These are phyloP conservation scores for Pristionchus entomophagus DNA, from an alignment of 2,888 invertebrate genomes.

Conservation along the genomic window DNA sequence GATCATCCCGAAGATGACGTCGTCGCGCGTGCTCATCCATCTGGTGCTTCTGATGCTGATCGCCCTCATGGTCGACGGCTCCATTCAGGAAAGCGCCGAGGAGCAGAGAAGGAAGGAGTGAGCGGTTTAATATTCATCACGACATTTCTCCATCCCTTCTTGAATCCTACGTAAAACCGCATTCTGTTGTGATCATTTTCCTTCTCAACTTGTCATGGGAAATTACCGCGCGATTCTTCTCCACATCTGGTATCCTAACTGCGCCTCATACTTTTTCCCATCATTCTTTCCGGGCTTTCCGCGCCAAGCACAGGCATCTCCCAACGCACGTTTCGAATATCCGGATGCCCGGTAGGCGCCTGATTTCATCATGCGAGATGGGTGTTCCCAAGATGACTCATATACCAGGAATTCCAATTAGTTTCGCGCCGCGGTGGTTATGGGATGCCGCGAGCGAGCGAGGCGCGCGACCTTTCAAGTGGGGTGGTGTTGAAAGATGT, in stretches of 20 bases:
- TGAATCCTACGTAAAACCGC: too few relatives aligned
- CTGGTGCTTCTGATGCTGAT: neutral
- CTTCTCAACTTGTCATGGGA: too few relatives aligned
- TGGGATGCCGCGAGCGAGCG: neutral
- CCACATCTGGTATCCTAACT: neutral
- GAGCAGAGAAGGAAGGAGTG: neutral
- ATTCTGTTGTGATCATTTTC: too few relatives aligned
- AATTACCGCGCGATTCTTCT: neutral
- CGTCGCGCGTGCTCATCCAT: conserved; percentile 1
- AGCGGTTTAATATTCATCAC: neutral
- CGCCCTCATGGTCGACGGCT: neutral
- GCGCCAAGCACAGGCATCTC: too few relatives aligned
- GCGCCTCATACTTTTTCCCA: neutral
- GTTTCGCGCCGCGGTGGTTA: neutral
- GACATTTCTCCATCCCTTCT: neutral
- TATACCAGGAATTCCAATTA: neutral
- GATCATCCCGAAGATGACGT: neutral
- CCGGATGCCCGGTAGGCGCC: neutral
- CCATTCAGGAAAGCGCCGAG: neutral
- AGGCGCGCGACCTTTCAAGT: neutral
- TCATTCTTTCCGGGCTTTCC: neutral
- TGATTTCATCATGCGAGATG: neutral
- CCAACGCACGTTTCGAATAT: neutral
- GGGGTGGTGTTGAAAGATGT: neutral
- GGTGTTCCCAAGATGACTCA: conserved; percentile 18